Evolutionary conservation across 2,888 invertebrate species (phyloP).

Genomic region (Anthoptus insignis): DNA sequence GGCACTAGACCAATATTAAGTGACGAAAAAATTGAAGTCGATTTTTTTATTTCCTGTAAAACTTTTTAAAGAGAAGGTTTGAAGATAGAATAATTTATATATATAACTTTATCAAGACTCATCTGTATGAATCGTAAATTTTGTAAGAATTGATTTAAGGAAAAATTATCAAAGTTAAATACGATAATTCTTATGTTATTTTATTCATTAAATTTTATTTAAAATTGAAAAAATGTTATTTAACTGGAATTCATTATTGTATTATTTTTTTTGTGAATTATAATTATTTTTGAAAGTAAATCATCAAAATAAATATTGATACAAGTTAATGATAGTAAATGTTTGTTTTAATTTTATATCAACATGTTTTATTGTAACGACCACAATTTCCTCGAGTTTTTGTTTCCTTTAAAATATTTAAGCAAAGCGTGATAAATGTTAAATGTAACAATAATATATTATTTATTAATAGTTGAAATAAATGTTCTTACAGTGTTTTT

Average conservation of each 20-base stretch:
- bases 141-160: background rate
- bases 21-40: too few species aligned
- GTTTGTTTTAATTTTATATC: background rate
- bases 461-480: conserved; percentile 55
- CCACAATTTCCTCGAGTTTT: conserved; percentile 20
- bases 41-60: too few species aligned
- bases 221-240: background rate
- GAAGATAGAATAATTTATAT: too few species aligned
- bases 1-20: too few species aligned
- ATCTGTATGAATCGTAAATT: too few species aligned
- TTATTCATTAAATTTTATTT: background rate
- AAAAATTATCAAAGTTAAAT: conserved; percentile 1
- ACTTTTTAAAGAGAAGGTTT: too few species aligned
- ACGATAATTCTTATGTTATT: background rate
- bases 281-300: background rate
- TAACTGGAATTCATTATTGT: background rate
- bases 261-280: background rate
- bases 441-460: conserved; percentile 34
- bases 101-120: too few species aligned
- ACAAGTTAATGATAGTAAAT: too few species aligned
- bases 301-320: too few species aligned
- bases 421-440: conserved; percentile 66
- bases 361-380: conserved; percentile 9
- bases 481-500: conserved; percentile 57
- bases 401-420: conserved; percentile 51